Evolutionary conservation across 2,888 invertebrate genomes (phyloP), one percentile per base, ranked within the genome.

Genomic region (Drosophila infuscata): DNA sequence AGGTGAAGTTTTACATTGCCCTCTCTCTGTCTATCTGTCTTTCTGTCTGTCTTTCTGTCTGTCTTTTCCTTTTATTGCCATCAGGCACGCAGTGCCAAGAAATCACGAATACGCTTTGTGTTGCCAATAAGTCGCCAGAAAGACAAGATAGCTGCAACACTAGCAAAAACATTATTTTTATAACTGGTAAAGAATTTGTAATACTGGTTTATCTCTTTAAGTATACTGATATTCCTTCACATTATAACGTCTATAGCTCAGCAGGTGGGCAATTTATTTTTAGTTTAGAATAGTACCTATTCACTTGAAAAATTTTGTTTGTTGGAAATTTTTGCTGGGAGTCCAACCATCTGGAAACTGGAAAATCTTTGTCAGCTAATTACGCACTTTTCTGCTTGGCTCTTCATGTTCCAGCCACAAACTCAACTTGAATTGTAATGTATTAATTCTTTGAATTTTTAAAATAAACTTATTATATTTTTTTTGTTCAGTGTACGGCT

Each of bases 21-120:
- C 36, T 25, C 25, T 25, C 25, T 54, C 38, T 33, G 49, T 29
- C 41, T 35, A 20, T 15, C n/a, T 52, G 46, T 65, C 12, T 8
- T 41, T 65, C 12, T 8, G 5, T 41, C 3, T 56, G 25, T 25
- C 25, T 35, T 33, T 15, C n/a, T 52, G 46, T 65, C 12, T 8
- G 11, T 41, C 3, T 56, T 30, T 72, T 20, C 35, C 51, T 64
- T 67, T 89, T 87, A 89, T 84, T 56, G 74, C 61, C 68, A 9
- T 49, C 79, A 80, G 68, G 71, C 89, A 89, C 88, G 86, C 89
- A 85, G 74, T 74, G 69, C 53, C 66, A 59, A 74, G 74, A 81
- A 83, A 90, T 86, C 88, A 90, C 90, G 89, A 88, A 88, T 88
- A 83, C 81, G 81, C 75, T 60, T 65, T 63, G 70, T 80, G 61